These are phyloP conservation scores for Zosterops lateralis DNA, from an alignment of 2,113 vertebrate species.

Conservation along the genomic window DNA sequence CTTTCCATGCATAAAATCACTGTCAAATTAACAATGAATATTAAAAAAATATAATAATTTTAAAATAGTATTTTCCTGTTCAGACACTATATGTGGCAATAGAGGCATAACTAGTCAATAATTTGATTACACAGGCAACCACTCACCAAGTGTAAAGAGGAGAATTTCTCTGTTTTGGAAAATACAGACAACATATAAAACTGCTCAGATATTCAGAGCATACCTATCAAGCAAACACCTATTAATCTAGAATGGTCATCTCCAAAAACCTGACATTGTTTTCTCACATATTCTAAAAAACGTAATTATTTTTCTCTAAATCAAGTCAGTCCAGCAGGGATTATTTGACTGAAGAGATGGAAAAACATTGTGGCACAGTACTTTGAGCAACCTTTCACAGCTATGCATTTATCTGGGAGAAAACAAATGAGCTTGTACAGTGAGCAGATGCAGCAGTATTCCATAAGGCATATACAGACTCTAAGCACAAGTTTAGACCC, in stretches of 20 bases:
- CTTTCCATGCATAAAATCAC: neutral
- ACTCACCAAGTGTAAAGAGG: fast-evolving
- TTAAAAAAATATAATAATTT: neutral
- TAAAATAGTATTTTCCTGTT: neutral
- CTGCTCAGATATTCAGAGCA: neutral
- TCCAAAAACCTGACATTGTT: neutral
- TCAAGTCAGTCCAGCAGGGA: neutral
- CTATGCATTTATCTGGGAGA: neutral
- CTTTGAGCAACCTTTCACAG: neutral
- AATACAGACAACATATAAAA: neutral
- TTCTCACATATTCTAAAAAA: neutral
- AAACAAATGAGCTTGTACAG: neutral
- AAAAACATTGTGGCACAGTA: neutral
- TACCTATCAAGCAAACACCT: neutral
- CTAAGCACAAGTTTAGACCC: neutral
- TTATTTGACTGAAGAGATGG: neutral
- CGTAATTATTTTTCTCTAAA: neutral
- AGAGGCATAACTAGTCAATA: neutral
- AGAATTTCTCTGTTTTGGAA: neutral
- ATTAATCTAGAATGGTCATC: neutral
- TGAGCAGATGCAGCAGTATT: neutral
- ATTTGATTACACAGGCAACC: neutral
- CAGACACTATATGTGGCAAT: neutral
- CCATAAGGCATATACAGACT: neutral
- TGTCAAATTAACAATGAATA: neutral